Conservation (phyloP, 2,113 vertebrate species). For the Misgurnus mizolepis region DNA sequence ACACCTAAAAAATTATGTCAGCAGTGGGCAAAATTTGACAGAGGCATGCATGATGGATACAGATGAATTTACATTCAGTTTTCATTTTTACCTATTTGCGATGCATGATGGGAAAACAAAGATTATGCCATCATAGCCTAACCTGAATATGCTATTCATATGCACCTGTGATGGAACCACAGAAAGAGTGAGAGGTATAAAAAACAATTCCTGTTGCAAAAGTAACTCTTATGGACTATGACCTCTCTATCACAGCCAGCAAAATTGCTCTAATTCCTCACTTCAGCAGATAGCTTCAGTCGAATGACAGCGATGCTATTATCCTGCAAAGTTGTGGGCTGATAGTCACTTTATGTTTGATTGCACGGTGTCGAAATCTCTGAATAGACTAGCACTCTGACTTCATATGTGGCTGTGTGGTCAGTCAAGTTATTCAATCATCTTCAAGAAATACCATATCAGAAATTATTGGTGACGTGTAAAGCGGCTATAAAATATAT, state of each 20-base stretch:
- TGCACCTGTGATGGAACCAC: neutral
- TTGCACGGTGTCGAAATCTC: constrained; percentile 16
- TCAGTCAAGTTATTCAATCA: constrained; percentile 20
- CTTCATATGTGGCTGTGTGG: neutral
- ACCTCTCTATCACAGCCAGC: constrained; percentile 37
- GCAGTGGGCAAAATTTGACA: no score
- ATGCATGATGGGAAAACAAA: constrained; percentile 25
- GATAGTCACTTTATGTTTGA: constrained; percentile 32
- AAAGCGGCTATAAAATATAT: neutral
- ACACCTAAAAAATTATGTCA: no score
- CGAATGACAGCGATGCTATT: constrained; percentile 17
- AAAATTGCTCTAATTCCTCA: constrained; percentile 49
- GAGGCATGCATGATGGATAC: constrained; percentile 9
- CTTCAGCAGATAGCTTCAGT: constrained; percentile 45
- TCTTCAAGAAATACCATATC: neutral
- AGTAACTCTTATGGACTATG: constrained; percentile 35
- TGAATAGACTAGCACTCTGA: constrained; percentile 13
- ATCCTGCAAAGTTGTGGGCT: constrained; percentile 31
- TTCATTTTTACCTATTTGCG: neutral
- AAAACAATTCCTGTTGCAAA: neutral
- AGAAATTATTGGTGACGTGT: neutral
- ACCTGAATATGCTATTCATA: neutral
- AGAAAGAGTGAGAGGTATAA: constrained; percentile 1
- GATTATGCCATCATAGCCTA: constrained; percentile 20
- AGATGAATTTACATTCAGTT: constrained; percentile 4